Conservation (phyloP, 2,888 invertebrate genomes). For the Polyommatus icarus region DNA sequence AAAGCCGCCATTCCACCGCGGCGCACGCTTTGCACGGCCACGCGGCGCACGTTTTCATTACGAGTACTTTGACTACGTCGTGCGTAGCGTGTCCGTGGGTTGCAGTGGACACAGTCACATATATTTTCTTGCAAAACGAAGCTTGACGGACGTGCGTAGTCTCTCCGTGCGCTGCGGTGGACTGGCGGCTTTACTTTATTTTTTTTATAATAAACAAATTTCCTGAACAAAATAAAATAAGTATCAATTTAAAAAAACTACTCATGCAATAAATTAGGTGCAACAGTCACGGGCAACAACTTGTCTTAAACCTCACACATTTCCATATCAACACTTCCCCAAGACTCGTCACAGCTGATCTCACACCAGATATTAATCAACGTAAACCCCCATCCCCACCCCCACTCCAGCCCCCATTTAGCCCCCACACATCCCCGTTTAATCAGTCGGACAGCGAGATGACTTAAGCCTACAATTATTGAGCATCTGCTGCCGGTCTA, state of each 20-base stretch:
- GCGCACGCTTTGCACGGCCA: no score
- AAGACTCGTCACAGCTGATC: constrained; percentile 1
- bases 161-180: no score
- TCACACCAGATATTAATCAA: constrained; percentile 11
- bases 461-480: constrained; percentile 19
- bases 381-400: background rate
- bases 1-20: no score
- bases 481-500: background rate
- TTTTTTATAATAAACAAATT: no score
- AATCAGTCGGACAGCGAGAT: constrained; percentile 4
- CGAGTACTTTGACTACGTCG: no score
- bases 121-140: no score
- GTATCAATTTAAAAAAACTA: background rate
- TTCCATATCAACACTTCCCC: background rate
- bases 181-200: no score
- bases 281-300: background rate
- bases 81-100: no score
- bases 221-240: background rate
- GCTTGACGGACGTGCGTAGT: no score
- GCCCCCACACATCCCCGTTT: constrained; percentile 7
- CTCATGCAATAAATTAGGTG: background rate
- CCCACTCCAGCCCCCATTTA: background rate
- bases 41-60: no score
- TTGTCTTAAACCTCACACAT: background rate
- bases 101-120: no score